Evolutionary conservation across 2,113 vertebrate species (phyloP), one percentile per base, ranked within the genome.

Genomic region (Dolichotis patagonum): DNA sequence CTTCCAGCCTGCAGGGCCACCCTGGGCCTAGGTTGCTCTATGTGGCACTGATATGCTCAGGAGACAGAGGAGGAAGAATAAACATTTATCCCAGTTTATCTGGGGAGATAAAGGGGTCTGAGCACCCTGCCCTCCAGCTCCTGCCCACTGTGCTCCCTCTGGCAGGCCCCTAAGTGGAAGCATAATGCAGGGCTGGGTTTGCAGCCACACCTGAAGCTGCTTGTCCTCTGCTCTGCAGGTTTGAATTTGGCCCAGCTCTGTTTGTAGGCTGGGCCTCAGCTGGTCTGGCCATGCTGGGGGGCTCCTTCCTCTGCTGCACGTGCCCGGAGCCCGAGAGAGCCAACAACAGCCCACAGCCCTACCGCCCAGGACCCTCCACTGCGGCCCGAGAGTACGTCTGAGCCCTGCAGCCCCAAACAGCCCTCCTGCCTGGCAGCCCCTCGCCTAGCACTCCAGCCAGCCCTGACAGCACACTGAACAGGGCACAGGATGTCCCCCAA

Each of bases 301-400:
- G 99, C 1, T 99, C 99, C 89, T 99, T 99, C 94, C 99, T 99
- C 88, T 99, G 99, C 98, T 99, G 99, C 97, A 99, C 99, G 77
- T 99, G 99, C 96, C 99, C 99, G 2, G 98, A 99, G 88, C 98
- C 99, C 0, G 99, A 99, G 80, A 98, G 98, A 98, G 98, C 98
- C 94, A 96, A 92, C 96, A 96, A 46, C 94, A 97, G 52, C 62
- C 99, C 99, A 69, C 99, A 99, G 95, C 99, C 99, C 96, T 99
- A 99, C 65, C 99, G 99, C 96, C 99, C 98, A 97, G 98, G 98
- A 99, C 20, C 99, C 98, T 67, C 99, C 0, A 98, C 99, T 3
- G 99, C 99, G 3, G 97, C 99, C 97, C 99, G 99, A 98, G 99
- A 99, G 99, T 99, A 99, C 86, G 99, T 99, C 98, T 99, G 99